These are phyloP conservation scores for Tipula unca DNA, from an alignment of 2,888 invertebrate species.

Conservation along the genomic window DNA sequence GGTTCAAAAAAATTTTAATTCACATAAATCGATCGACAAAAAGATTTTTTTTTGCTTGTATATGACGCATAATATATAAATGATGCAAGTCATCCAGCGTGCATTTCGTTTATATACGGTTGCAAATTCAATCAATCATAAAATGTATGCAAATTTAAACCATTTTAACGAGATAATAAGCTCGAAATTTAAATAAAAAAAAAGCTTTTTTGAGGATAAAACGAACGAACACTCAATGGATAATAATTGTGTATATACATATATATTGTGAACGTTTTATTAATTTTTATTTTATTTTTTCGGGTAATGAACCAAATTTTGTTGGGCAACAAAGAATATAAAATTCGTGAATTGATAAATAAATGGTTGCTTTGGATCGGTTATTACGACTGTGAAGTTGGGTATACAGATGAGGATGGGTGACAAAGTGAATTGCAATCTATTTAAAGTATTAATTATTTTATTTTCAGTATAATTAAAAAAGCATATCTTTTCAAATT, in stretches of 20 bases:
- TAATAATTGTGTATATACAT: neutral
- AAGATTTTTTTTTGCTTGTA: neutral
- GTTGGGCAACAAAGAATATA: neutral
- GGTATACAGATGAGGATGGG: no score
- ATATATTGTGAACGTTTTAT: neutral
- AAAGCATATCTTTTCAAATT: no score
- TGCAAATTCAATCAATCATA: neutral
- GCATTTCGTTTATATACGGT: neutral
- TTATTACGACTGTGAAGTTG: neutral
- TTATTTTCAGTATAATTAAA: no score
- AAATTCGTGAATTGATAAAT: neutral
- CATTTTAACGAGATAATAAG: neutral
- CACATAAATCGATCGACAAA: neutral
- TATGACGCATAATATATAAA: neutral
- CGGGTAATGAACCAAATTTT: neutral
- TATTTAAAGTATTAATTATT: no score
- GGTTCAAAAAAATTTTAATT: neutral
- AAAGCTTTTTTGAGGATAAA: neutral
- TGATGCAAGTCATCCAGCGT: neutral
- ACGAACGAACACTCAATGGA: neutral
- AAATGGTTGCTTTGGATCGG: neutral
- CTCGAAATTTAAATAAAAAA: neutral
- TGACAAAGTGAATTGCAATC: no score
- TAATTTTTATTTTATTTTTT: neutral
- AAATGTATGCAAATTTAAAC: neutral